Base-by-base conservation (phyloP, 2,113 vertebrate genomes). In the Tamias sibiricus region DNA sequence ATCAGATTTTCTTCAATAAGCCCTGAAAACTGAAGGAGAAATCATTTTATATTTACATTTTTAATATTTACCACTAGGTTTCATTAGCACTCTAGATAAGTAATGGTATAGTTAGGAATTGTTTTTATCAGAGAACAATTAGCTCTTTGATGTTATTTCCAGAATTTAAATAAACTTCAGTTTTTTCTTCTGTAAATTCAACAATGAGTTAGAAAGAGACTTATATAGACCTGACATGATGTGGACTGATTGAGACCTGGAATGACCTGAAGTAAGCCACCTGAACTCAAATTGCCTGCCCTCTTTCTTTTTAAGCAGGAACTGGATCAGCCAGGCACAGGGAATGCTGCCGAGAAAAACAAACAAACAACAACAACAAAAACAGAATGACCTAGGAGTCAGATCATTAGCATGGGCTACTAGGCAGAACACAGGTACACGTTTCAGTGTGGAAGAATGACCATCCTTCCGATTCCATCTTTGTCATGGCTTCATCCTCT, bases 71-170 rank as follows among this genome's bases (percentile, higher is more conserved):
- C 6, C 13, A 64, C 1, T 75, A 87, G 17, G 24, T 96, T 91
- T 95, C 74, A 52, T 9, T n/a, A 83, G 6, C 17, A 92, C 32
- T 90, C 87, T 49, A 71, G 17, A 74, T 85, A 4, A 54, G 0
- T n/a, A 76, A n/a, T 11, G 24, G 7, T 37, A 40, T 72, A 57
- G 28, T 87, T 40, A 76, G 16, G 17, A 76, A 66, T 88, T 2
- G 49, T 80, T 85, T 95, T 89, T 94, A 13, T 77, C 66, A 82
- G 32, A 69, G 28, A 92, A 96, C n/a, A 89, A 85, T 86, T 88
- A 59, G 13, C 20, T 79, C 44, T 76, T 87, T 72, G 28, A 89
- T 93, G 9, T n/a, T 62, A 74, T 62, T 82, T 80, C n/a, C 10
- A 59, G 42, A 68, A 72, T 59, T 86, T 68, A 80, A 88, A 71